Percentiles rank a stretch among this genome's conserved stretches.
These are phyloP conservation scores for Leuctra nigra DNA, from an alignment of 2,888 invertebrate species.

Conservation along the genomic window DNA sequence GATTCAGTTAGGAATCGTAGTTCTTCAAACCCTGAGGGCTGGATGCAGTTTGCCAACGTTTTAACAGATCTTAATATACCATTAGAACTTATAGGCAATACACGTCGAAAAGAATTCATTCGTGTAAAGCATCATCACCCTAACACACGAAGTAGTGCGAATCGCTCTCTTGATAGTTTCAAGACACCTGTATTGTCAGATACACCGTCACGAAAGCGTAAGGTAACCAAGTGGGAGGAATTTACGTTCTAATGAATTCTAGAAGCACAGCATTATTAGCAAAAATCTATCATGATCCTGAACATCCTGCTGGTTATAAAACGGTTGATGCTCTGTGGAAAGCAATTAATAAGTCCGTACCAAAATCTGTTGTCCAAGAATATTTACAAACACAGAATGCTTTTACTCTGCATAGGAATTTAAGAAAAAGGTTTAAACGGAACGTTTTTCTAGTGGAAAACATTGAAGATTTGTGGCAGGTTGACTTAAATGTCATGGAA, in stretches of 20 bases:
- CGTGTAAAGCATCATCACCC: not conserved
- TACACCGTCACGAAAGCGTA: no score
- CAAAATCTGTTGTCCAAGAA: not conserved
- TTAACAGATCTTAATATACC: not conserved
- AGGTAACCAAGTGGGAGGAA: not conserved
- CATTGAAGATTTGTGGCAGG: slow-evolving; percentile 29
- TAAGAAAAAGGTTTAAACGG: slow-evolving; percentile 23
- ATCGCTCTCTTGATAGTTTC: not conserved
- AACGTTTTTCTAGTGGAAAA: slow-evolving; percentile 24
- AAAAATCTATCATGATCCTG: slow-evolving; percentile 24
- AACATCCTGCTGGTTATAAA: slow-evolving; percentile 23
- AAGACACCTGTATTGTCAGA: no score
- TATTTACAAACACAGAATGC: slow-evolving; percentile 28
- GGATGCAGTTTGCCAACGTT: not conserved
- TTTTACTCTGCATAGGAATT: slow-evolving; percentile 25
- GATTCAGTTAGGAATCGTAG: not conserved
- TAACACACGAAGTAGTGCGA: not conserved
- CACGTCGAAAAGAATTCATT: not conserved
- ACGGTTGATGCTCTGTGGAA: slow-evolving; percentile 14
- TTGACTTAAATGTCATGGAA: slow-evolving; percentile 24
- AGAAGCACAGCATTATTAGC: not conserved
- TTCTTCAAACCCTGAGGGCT: not conserved
- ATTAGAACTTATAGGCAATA: not conserved
- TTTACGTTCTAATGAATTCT: not conserved
- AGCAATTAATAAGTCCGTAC: slow-evolving; percentile 16